A percentile compares a stretch with the other conserved stretches of the same genome.
Evolutionary conservation across 2,888 invertebrate species (phyloP).

Genomic region (Lochmaea crataegi): DNA sequence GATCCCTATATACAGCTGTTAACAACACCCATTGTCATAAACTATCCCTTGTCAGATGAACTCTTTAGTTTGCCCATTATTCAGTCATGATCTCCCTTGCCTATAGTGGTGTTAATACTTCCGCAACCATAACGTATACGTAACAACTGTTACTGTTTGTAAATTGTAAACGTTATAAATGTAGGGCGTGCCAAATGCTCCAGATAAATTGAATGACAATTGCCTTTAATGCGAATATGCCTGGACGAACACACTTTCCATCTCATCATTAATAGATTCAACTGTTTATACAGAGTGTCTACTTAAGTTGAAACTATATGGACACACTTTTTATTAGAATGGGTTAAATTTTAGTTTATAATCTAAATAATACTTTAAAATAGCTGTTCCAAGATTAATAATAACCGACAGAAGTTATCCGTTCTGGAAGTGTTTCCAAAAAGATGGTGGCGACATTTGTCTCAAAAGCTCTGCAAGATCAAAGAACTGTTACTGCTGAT

Average conservation of each 20-base stretch:
- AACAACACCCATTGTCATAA: constrained; percentile 5
- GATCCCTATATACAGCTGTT: not conserved
- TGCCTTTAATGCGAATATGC: constrained; percentile 10
- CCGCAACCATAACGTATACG: constrained; percentile 5
- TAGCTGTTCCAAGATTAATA: no score
- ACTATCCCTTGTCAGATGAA: constrained; percentile 14
- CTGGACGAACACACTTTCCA: not conserved
- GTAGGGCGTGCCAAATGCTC: constrained; percentile 19
- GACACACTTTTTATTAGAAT: no score
- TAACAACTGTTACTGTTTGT: constrained; percentile 19
- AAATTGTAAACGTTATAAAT: not conserved
- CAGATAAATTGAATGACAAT: constrained; percentile 19
- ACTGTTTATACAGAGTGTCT: not conserved
- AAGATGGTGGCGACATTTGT: no score
- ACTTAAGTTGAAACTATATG: no score
- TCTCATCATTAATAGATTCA: not conserved
- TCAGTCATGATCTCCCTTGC: constrained; percentile 18
- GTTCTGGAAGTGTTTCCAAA: no score
- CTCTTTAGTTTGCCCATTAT: constrained; percentile 17
- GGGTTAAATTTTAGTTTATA: no score
- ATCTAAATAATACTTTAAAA: no score
- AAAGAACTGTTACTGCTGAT: no score
- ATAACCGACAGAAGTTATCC: no score
- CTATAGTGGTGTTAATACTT: constrained; percentile 17
- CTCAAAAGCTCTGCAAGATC: no score